Evolutionary conservation across 2,113 vertebrate species (phyloP), one percentile per base, ranked within the genome.

Genomic region (Eolophus roseicapilla): DNA sequence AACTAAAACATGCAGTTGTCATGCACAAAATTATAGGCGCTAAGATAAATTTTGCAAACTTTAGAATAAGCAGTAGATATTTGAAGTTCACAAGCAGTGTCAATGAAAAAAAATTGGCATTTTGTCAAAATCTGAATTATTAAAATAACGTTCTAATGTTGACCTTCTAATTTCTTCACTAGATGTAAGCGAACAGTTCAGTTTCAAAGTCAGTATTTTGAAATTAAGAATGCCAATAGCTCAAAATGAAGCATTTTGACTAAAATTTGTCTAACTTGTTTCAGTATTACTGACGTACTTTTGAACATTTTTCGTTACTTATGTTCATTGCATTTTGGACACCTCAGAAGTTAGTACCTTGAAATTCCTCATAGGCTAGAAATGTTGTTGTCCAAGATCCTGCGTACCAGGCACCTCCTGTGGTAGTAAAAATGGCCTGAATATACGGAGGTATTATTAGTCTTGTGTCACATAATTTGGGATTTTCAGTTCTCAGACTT

Each of bases 91-190:
- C 55, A 19, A 46, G 50, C n/a, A 62, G 59, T 44, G 53, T 88
- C 67, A 73, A 65, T 62, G 71, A 80, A 65, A 93, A 88, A 55
- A 88, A 73, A 76, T 1, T 79, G 79, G 68, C 71, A 67, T 92
- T 92, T 88, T 92, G 24, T 70, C 86, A 86, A 91, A 86, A 62
- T 81, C 12, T 59, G 35, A 69, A 49, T 81, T 78, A 78, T 95
- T 92, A 84, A 94, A 91, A 84, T 81, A 59, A 13, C 37, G 46
- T 94, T 81, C 64, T 78, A 47, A 67, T 70, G 11, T 28, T 86
- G 89, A 91, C 83, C 76, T 93, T 96, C 77, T 67, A 44, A 80
- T 93, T 92, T 94, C 55, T 84, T 89, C 60, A 81, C 3, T 59
- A 65, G 29, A 74, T 63, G 23, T 13, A 47, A 89, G 9, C 39